Conservation (phyloP, 2,113 vertebrate genomes). For the Athene cunicularia region DNA sequence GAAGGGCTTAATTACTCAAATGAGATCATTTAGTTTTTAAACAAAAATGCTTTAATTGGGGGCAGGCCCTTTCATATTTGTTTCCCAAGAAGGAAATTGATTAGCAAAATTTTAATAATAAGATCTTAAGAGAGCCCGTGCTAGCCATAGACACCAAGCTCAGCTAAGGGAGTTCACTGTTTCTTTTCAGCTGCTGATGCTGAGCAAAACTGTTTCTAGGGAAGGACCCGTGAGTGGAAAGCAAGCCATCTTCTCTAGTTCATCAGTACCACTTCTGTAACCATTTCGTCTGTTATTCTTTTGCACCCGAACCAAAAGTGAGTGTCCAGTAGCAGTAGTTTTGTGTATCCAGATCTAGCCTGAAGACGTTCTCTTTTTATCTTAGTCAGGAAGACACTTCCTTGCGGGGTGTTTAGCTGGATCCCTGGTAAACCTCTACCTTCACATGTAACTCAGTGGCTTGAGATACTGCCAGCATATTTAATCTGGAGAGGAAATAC, state of each 20-base stretch:
- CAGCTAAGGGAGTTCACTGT: not conserved
- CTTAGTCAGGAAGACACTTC: not conserved
- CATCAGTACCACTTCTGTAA: not conserved
- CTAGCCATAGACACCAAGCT: not conserved
- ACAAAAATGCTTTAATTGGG: conserved; percentile 34
- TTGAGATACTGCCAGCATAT: not conserved
- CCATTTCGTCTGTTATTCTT: not conserved
- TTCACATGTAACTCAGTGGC: not conserved
- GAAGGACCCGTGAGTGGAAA: not conserved
- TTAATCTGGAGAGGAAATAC: not conserved
- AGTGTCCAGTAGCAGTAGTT: not conserved
- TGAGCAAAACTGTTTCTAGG: not conserved
- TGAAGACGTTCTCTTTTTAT: not conserved
- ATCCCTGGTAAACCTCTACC: not conserved
- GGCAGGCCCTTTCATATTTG: not conserved
- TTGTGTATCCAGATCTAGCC: not conserved
- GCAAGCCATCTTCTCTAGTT: not conserved
- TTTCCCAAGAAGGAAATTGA: not conserved
- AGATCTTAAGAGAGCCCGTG: not conserved
- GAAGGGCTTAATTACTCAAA: conserved; percentile 5
- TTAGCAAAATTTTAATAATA: not conserved
- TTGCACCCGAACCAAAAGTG: not conserved
- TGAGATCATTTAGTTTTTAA: not conserved
- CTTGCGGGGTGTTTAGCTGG: not conserved
- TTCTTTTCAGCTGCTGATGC: not conserved